Evolutionary conservation across 1,140 invertebrate species (phyloP).

Genomic region (Drosophila asahinai): DNA sequence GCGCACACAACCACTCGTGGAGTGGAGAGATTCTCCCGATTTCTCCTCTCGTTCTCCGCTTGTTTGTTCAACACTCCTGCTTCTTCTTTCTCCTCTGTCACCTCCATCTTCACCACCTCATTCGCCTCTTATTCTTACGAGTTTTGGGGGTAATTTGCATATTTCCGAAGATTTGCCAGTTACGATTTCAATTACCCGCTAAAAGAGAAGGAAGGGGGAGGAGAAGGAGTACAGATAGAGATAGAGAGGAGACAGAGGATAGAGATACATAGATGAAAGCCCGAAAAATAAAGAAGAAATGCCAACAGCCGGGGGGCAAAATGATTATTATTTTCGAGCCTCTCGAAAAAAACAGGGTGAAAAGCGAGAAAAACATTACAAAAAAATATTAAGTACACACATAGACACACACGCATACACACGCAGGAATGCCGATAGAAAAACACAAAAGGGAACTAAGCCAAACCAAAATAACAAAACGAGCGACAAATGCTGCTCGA

Average conservation of each 20-base stretch:
- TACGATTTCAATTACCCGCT: slow-evolving; percentile 40
- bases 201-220: background rate
- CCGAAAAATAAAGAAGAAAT: slow-evolving; percentile 15
- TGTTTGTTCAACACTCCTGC: slow-evolving; percentile 35
- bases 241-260: slow-evolving; percentile 16
- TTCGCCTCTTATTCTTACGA: slow-evolving; percentile 7
- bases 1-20: background rate
- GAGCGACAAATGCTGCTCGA: slow-evolving; percentile 78
- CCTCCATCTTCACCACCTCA: slow-evolving; percentile 38
- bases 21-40: background rate
- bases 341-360: slow-evolving; percentile 38
- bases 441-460: slow-evolving; percentile 62
- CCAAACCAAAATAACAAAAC: slow-evolving; percentile 81
- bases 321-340: slow-evolving; percentile 34
- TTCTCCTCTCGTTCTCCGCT: slow-evolving; percentile 14
- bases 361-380: slow-evolving; percentile 44
- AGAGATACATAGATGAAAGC: slow-evolving; percentile 24
- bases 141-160: slow-evolving; percentile 44
- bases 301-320: slow-evolving; percentile 24
- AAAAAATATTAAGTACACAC: slow-evolving; percentile 29
- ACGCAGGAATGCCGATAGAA: slow-evolving; percentile 19
- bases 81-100: slow-evolving; percentile 17
- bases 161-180: slow-evolving; percentile 56
- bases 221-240: background rate
- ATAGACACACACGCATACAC: slow-evolving; percentile 7